Evolutionary conservation across 1,140 invertebrate species (phyloP), one percentile per base, ranked within the genome.

Genomic region (Ctenoplectra terminalis): DNA sequence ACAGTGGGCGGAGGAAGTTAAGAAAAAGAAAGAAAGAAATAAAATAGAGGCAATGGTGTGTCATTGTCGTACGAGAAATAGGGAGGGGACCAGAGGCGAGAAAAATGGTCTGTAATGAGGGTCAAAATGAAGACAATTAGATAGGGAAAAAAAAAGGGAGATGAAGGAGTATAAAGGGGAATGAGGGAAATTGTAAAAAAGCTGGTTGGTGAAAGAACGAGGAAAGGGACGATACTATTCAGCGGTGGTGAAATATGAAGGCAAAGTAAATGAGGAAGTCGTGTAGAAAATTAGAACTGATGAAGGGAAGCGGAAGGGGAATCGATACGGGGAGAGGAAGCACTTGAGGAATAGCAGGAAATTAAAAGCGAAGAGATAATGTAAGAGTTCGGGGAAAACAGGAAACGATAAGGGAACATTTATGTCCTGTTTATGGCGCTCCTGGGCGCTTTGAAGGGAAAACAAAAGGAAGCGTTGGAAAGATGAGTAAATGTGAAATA

Each of bases 111-210:
- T 48, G 67, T 50, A 50, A 70, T 34, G 67, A 70, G 46, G 67
- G 46, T 50, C 48, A 70, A 70, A 70, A n/a, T 48, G 67, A 70
- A 54, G 67, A 70, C 48, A 70, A 70, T 70, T 70, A 70, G 31
- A 52, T 20, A 17, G 52, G 23, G 46, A 4, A n/a, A 20, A 29
- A 5, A 6, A n/a, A 34, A 1, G 13, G 4, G n/a, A 8, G 2
- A n/a, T 2, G 43, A 29, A 48, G 15, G n/a, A n/a, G n/a, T n/a
- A n/a, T n/a, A n/a, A n/a, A 23, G n/a, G 26, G 29, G 13, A 29
- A 17, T 29, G 26, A 20, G 26, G 29, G 26, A 26, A 7, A 7
- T 29, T 13, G 20, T 17, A 3, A 9, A 7, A 34, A 34, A 20
- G n/a, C n/a, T 20, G 13, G 46, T 37, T 26, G 48, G 13, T n/a